Conservation (phyloP, 2,113 vertebrate species). For the Scalopus aquaticus region DNA sequence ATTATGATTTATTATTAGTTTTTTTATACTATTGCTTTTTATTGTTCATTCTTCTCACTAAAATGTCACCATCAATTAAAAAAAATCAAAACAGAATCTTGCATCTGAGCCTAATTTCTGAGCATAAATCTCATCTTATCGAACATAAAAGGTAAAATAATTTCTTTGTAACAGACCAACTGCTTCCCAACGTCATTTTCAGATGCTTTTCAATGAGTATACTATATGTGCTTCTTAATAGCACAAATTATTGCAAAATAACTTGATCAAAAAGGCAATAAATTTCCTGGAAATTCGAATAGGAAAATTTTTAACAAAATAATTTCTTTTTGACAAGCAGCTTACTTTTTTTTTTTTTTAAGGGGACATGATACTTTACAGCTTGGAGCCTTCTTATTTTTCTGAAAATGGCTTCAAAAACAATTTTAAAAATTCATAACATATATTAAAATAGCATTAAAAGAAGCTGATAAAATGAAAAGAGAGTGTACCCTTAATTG, state of each 20-base stretch:
- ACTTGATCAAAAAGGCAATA: not conserved
- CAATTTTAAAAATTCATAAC: slow-evolving; percentile 40
- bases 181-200: slow-evolving; percentile 47
- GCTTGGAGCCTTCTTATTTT: slow-evolving; percentile 40
- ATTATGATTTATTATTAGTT: slow-evolving; percentile 47
- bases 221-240: slow-evolving; percentile 34
- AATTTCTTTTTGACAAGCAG: slow-evolving; percentile 39
- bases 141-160: slow-evolving; percentile 48
- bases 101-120: slow-evolving; percentile 33
- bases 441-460: slow-evolving; percentile 1
- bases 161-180: slow-evolving; percentile 29
- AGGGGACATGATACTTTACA: not conserved
- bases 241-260: slow-evolving; percentile 50
- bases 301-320: slow-evolving; percentile 55
- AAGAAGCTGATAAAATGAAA: not conserved
- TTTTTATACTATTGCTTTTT: slow-evolving; percentile 57
- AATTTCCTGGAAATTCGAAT: slow-evolving; percentile 55
- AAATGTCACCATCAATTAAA: slow-evolving; percentile 14
- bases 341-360: not conserved
- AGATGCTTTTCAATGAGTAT: not conserved
- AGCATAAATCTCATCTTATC: slow-evolving; percentile 46
- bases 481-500: not conserved
- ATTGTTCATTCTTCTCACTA: slow-evolving; percentile 53
- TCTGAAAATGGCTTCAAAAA: slow-evolving; percentile 47
- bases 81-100: slow-evolving; percentile 46